Base-by-base conservation (phyloP, 2,797 vertebrate genomes). In the Coregonus sp. region DNA sequence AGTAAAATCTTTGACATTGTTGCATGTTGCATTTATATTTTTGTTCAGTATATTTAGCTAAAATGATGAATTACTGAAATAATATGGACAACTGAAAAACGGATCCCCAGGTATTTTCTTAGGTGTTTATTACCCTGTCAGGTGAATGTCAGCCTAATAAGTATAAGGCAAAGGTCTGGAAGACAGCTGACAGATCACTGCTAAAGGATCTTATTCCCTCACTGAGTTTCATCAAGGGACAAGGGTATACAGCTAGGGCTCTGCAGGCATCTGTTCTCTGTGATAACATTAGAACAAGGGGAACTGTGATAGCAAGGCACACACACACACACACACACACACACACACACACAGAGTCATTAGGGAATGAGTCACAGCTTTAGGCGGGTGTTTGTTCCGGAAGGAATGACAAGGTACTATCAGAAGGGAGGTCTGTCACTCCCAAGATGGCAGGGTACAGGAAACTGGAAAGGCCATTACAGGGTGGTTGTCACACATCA, bases 281-380 rank as follows among this genome's bases (percentile, higher is more conserved):
- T 59, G 56, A 59, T 59, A 59, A 59, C n/a, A 59, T n/a, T 59
- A 59, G 56, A 20, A 59, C 56, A 59, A 59, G 56, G 18, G 56
- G 7, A 20, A 20, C 56, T 20, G 56, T 59, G 18, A 59, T 20
- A 20, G 56, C 56, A 18, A 59, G n/a, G 1, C 56, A 59, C 16
- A 6, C 56, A 59, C 54, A 59, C 40, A 47, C 40, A 40, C 40
- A 40, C 37, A 37, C 37, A 37, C 37, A 37, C 37, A 40, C 9
- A 47, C 9, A 47, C 2, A 47, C 33, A 35, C 1, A 47, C 7
- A 47, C 7, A 47, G 40, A 47, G 40, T 47, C 40, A 47, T 47
- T 47, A 12, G 7, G 40, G 40, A 47, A 47, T 47, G 40, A 87
- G 61, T 80, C 78, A 78, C 37, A 71, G 68, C 33, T 75, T 47